phyloP scores from a whole-genome alignment of 2,113 vertebrate genomes.

The Syngnathus floridae region DNA sequence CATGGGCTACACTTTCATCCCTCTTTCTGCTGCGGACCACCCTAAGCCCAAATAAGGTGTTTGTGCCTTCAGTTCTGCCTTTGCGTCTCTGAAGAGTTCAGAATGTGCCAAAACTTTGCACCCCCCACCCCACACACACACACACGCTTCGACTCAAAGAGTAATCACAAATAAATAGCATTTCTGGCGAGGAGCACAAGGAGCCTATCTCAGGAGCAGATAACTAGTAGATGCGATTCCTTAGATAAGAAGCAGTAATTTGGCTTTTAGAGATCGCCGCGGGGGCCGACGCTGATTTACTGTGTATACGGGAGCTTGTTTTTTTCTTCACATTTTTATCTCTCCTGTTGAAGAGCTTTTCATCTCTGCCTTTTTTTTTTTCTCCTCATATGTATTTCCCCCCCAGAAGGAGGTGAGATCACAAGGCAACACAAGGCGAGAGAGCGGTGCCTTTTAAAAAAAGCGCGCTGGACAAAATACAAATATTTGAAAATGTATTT shows the following conservation, averaged over 20 bases:
- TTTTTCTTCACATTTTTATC: conserved; percentile 80
- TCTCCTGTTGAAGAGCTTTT: conserved; percentile 80
- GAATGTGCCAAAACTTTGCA: conserved; percentile 65
- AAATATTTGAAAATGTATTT: conserved; percentile 99
- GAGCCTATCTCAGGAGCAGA: conserved; percentile 72
- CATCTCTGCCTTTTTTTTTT: conserved; percentile 86
- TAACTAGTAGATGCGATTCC: conserved; percentile 90
- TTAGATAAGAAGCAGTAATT: conserved; percentile 93
- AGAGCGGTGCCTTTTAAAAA: conserved; percentile 90
- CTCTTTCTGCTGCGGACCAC: conserved; percentile 61
- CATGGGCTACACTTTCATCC: conserved; percentile 71
- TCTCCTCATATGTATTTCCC: conserved; percentile 76
- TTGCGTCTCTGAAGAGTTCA: conserved; percentile 58
- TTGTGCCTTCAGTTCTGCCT: conserved; percentile 47
- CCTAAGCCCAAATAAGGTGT: conserved; percentile 66
- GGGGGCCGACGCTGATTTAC: conserved; percentile 74
- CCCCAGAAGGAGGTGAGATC: conserved; percentile 93
- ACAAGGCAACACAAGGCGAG: conserved; percentile 73
- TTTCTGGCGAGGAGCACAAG: conserved; percentile 61
- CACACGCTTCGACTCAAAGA: conserved; percentile 70
- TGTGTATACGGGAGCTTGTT: conserved; percentile 69
- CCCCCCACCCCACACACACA: conserved; percentile 52
- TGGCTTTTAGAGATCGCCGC: conserved; percentile 87
- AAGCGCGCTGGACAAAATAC: conserved; percentile 87
- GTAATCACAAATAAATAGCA: conserved; percentile 74